Conservation (phyloP, 2,888 invertebrate genomes). For the Cheiracanthium punctorium region DNA sequence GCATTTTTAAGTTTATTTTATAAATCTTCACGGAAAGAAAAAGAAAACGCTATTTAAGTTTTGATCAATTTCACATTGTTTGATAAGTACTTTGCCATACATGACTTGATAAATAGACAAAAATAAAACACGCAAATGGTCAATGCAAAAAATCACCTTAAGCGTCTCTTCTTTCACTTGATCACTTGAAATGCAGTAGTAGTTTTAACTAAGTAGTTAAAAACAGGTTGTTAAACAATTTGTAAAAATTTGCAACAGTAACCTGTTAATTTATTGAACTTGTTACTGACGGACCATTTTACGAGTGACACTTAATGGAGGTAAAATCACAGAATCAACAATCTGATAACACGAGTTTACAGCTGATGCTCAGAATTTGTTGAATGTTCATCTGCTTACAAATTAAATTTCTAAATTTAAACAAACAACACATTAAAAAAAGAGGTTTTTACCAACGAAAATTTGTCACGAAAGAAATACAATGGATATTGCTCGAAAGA, state of each 20-base stretch:
- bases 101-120: no score
- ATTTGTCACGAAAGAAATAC: neutral
- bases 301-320: constrained; percentile 6
- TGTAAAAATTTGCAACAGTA: neutral
- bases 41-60: no score
- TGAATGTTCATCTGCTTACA: neutral
- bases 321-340: constrained; percentile 19
- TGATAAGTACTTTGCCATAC: no score
- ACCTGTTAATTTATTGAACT: neutral
- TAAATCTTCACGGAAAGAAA: no score
- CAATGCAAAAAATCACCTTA: no score
- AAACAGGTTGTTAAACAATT: neutral
- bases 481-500: neutral
- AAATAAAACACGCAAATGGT: no score
- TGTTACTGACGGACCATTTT: constrained; percentile 9
- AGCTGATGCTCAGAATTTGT: neutral
- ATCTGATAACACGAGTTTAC: neutral
- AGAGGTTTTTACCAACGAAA: neutral
- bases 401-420: neutral
- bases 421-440: neutral
- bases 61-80: no score
- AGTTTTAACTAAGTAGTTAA: no score
- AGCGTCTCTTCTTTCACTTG: no score
- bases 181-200: no score
- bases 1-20: no score